Evolutionary conservation across 2,888 invertebrate genomes (phyloP).

Genomic region (Diogma glabrata): DNA sequence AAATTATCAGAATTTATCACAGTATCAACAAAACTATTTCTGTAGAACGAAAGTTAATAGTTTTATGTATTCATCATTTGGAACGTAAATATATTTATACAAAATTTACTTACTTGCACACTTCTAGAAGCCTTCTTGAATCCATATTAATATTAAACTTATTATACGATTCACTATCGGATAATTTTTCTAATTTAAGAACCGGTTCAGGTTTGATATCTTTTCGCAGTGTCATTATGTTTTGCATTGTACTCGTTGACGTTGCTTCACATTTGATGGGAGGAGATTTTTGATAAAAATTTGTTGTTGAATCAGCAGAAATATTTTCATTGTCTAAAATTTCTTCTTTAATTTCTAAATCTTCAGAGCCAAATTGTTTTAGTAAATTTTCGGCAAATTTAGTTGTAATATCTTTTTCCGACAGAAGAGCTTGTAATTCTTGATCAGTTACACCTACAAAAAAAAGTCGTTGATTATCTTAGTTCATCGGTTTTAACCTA

Average conservation of each 20-base stretch:
- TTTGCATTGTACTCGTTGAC: slow-evolving; percentile 28
- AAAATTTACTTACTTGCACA: slow-evolving; percentile 50
- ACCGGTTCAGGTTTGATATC: slow-evolving; percentile 47
- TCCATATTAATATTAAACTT: slow-evolving; percentile 66
- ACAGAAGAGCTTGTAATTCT: slow-evolving; percentile 59
- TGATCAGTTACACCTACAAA: slow-evolving; percentile 49
- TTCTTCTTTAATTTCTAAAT: slow-evolving; percentile 42
- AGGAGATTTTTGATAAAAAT: slow-evolving; percentile 21
- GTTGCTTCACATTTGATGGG: slow-evolving; percentile 34
- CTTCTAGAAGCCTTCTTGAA: slow-evolving; percentile 56
- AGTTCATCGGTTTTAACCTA: too few species aligned
- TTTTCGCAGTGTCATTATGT: slow-evolving; percentile 33
- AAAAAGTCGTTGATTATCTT: too few species aligned
- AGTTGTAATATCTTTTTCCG: slow-evolving; percentile 60
- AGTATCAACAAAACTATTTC: slow-evolving; percentile 7
- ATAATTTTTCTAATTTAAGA: slow-evolving; percentile 49
- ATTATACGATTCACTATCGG: slow-evolving; percentile 43
- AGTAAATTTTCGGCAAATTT: slow-evolving; percentile 79
- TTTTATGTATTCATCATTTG: slow-evolving; percentile 6
- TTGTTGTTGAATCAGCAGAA: slow-evolving; percentile 19
- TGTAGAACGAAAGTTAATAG: slow-evolving; percentile 14
- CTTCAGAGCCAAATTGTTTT: slow-evolving; percentile 70
- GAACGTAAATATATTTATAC: not conserved
- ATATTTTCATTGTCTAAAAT: slow-evolving; percentile 21
- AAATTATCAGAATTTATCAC: not conserved